phyloP scores from a whole-genome alignment of 2,113 vertebrate genomes.

The Malurus melanocephalus region DNA sequence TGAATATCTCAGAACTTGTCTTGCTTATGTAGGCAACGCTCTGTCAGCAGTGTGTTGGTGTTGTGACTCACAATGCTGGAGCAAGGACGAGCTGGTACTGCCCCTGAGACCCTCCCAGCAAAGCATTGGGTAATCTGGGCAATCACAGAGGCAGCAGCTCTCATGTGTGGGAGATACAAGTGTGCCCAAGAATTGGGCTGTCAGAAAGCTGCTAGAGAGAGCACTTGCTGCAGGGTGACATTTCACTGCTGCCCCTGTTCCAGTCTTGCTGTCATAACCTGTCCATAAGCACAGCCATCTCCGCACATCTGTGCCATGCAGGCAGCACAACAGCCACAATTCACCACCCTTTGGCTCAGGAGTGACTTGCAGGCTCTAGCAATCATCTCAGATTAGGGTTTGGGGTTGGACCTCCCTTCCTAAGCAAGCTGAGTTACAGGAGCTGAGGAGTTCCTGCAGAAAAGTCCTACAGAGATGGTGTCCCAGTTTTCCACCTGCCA shows the following conservation, averaged over 20 bases:
- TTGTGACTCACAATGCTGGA: neutral
- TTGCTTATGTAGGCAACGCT: fast-evolving
- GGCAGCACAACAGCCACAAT: neutral
- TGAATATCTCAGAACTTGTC: neutral
- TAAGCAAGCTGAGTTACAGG: neutral
- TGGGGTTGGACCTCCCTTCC: neutral
- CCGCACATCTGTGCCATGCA: neutral
- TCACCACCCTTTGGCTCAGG: neutral
- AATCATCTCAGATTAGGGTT: neutral
- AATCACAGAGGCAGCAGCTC: neutral
- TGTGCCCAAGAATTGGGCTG: neutral
- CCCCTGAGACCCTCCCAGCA: neutral
- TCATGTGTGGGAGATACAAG: fast-evolving
- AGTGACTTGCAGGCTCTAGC: fast-evolving
- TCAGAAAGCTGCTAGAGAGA: neutral
- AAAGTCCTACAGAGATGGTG: neutral
- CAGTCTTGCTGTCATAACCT: neutral
- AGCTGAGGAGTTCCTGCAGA: neutral
- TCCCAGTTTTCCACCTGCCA: neutral
- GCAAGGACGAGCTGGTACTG: neutral
- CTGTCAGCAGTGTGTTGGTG: neutral
- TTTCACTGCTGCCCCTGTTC: neutral
- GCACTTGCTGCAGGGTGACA: neutral
- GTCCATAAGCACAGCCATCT: neutral
- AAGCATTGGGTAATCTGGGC: too few species aligned